phyloP scores from a whole-genome alignment of 2,888 invertebrate species.

The Cyaniris semiargus region DNA sequence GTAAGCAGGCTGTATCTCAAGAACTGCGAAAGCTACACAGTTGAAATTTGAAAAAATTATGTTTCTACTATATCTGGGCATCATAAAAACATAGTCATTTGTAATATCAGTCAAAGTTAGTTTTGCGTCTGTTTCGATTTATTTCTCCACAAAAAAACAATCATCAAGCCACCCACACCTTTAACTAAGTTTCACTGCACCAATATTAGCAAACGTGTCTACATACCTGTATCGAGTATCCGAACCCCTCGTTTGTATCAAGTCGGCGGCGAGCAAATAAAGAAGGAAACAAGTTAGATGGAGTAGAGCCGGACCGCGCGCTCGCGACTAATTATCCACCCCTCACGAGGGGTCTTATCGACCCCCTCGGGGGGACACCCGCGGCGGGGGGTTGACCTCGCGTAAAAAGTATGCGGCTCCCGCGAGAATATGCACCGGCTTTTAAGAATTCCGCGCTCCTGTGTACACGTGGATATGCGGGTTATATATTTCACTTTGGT shows the following conservation, averaged over 20 bases:
- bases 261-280: slow-evolving; percentile 68
- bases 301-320: slow-evolving; percentile 73
- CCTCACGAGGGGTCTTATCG: slow-evolving; percentile 48
- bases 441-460: slow-evolving; percentile 56
- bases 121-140: background rate
- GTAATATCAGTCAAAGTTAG: background rate
- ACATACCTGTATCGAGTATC: slow-evolving; percentile 32
- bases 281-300: slow-evolving; percentile 78
- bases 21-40: no score
- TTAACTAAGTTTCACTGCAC: background rate
- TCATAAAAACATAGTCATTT: no score
- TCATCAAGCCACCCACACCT: background rate
- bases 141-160: background rate
- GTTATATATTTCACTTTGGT: background rate
- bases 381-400: slow-evolving; percentile 47
- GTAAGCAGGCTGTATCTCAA: no score
- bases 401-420: slow-evolving; percentile 71
- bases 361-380: slow-evolving; percentile 43
- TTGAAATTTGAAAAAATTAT: no score
- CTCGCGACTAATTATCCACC: slow-evolving; percentile 79
- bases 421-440: slow-evolving; percentile 58
- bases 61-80: background rate
- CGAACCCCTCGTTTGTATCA: slow-evolving; percentile 71
- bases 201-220: background rate
- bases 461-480: slow-evolving; percentile 35